Base-by-base conservation (phyloP, 1,140 invertebrate species). In the Plodia interpunctella region DNA sequence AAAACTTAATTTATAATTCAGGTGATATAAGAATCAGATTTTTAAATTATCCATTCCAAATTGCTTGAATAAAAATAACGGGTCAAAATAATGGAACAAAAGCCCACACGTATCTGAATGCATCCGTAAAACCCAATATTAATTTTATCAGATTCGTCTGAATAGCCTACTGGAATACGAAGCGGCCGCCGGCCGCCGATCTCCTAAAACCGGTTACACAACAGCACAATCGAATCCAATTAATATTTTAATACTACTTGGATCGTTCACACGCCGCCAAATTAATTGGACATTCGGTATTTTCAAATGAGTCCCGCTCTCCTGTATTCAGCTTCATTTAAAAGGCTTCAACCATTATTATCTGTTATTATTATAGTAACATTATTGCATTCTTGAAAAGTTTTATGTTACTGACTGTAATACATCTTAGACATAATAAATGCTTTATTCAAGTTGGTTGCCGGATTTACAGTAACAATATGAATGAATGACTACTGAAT, bases 121-220 rank as follows among this genome's bases (percentile, higher is more conserved):
- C 38, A 44, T 44, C 38, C 38, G 38, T 44, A 15, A 44, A 44
- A 44, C n/a, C 38, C 38, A 44, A 44, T 44, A 44, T 44, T 44
- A 44, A 44, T 44, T 44, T 44, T 15, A 44, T 44, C 38, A 10
- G 38, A 44, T 44, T 44, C 38, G 1, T 0, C 38, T 44, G 38
- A 15, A 44, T 44, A 15, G 3, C 30, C 30, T 4, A 9, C 30
- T 32, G 30, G 30, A 32, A 32, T 17, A 44, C 13, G 38, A n/a
- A 17, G 38, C 10, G 38, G 38, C 13, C 32, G 13, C 4, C 32
- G 9, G 32, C 32, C 1, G 38, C 38, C 38, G 15, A 44, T 44
- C 38, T 44, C 13, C 38, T 44, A 44, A 44, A 44, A 44, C 38
- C 38, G 38, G 38, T 44, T 44, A 44, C 38, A 44, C 13, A 44